Conservation (phyloP, 2,113 vertebrate species). For the Actinemys pallida region DNA sequence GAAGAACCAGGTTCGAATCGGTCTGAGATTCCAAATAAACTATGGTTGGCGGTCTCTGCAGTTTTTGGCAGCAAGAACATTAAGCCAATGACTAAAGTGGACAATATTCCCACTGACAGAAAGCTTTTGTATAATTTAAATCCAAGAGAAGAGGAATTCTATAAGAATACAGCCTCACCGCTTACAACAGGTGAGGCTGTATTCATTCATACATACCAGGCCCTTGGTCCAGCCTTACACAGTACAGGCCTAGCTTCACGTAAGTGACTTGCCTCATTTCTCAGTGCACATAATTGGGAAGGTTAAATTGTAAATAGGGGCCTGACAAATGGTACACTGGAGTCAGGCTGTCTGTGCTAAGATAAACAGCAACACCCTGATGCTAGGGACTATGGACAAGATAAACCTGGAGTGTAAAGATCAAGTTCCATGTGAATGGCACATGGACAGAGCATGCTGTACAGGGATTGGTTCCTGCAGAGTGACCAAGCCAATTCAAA, state of each 20-base stretch:
- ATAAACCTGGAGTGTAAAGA: not conserved
- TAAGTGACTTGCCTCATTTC: not conserved
- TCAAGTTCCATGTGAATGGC: not conserved
- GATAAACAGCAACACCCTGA: not conserved
- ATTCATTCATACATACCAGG: not conserved
- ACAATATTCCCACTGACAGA: not conserved
- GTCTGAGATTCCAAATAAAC: not conserved
- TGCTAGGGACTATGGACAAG: not conserved
- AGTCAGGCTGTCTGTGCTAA: not conserved
- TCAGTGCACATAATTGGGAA: not conserved
- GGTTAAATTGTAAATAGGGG: not conserved
- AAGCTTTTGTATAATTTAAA: not conserved
- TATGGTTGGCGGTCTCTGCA: not conserved
- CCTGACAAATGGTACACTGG: not conserved
- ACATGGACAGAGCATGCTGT: not conserved
- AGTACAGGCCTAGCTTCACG: not conserved
- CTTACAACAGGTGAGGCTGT: not conserved
- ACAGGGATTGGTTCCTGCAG: not conserved
- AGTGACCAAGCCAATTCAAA: not conserved
- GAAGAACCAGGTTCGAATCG: not conserved
- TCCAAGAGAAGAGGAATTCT: not conserved
- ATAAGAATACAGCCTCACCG: not conserved
- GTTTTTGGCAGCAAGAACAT: not conserved
- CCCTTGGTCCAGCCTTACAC: not conserved
- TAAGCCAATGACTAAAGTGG: not conserved